phyloP scores from a whole-genome alignment of 1,140 invertebrate genomes.

The Diprion similis region DNA sequence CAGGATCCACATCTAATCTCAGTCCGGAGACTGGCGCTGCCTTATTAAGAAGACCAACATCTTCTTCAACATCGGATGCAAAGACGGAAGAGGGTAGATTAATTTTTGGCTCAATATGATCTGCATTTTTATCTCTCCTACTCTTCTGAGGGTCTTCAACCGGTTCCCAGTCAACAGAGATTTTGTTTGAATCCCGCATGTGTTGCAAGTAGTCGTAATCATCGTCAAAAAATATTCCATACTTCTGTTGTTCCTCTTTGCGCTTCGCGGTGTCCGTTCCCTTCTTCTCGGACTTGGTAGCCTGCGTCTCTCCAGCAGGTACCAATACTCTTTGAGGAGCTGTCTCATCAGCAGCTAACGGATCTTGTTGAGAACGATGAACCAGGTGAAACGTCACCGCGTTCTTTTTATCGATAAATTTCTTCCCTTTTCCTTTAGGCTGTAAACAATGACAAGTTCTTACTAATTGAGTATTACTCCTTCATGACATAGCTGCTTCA shows the following conservation, averaged over 20 bases:
- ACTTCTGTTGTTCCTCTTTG: constrained; percentile 84
- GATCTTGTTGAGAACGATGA: constrained; percentile 92
- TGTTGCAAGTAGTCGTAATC: constrained; percentile 97
- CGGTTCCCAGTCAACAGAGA: constrained; percentile 51
- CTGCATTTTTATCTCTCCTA: constrained; percentile 33
- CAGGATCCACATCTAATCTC: constrained; percentile 87
- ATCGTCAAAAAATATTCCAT: constrained; percentile 95
- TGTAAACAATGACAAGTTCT: constrained; percentile 49
- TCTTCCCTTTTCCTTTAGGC: constrained; percentile 76
- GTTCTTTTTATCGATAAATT: constrained; percentile 93
- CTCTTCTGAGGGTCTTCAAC: constrained; percentile 39
- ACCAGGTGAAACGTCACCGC: constrained; percentile 91
- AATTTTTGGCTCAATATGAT: constrained; percentile 60
- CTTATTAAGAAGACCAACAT: constrained; percentile 88
- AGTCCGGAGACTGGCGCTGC: constrained; percentile 80
- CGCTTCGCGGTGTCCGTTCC: constrained; percentile 60
- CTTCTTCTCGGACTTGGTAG: constrained; percentile 33
- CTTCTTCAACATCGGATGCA: constrained; percentile 86
- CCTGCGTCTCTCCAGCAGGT: constrained; percentile 57
- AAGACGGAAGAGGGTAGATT: constrained; percentile 90
- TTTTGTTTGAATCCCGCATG: constrained; percentile 73
- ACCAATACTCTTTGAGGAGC: constrained; percentile 88
- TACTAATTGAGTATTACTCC: too few relatives aligned
- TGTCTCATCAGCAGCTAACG: constrained; percentile 83
- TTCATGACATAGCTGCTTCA: too few relatives aligned